These are phyloP conservation scores for Megalurothrips usitatus DNA, from an alignment of 2,888 invertebrate species.

Conservation along the genomic window DNA sequence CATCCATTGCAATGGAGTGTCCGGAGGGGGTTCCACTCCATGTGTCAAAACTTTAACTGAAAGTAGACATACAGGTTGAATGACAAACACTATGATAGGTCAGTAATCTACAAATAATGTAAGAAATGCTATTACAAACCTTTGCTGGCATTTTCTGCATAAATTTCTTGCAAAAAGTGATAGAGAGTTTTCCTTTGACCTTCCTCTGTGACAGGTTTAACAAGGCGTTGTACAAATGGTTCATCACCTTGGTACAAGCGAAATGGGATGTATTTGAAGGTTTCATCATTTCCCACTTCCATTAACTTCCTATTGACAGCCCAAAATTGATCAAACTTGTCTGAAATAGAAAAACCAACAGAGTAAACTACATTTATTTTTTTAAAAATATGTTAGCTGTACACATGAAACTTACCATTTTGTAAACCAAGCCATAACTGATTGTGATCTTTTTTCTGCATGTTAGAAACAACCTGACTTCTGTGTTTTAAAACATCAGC, in stretches of 20 bases:
- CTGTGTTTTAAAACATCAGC: conserved; percentile 97
- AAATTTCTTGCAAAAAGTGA: conserved; percentile 65
- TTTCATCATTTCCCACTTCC: conserved; percentile 70
- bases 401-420: conserved; percentile 61
- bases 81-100: conserved; percentile 23
- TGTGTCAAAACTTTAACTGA: conserved; percentile 77
- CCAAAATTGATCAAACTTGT: conserved; percentile 99
- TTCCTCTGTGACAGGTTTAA: conserved; percentile 69
- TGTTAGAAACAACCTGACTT: conserved; percentile 79
- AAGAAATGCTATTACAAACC: not conserved
- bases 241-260: conserved; percentile 73
- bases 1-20: conserved; percentile 94
- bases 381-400: conserved; percentile 5
- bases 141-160: conserved; percentile 52
- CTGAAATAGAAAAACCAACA: conserved; percentile 51
- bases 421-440: conserved; percentile 91
- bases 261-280: conserved; percentile 85
- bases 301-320: conserved; percentile 91
- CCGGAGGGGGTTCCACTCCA: conserved; percentile 79
- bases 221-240: conserved; percentile 67
- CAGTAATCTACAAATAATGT: not conserved
- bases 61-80: conserved; percentile 43
- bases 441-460: conserved; percentile 96
- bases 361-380: not conserved
- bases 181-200: conserved; percentile 67